These are phyloP conservation scores for Tiliqua scincoides DNA, from an alignment of 2,113 vertebrate species.

Conservation along the genomic window DNA sequence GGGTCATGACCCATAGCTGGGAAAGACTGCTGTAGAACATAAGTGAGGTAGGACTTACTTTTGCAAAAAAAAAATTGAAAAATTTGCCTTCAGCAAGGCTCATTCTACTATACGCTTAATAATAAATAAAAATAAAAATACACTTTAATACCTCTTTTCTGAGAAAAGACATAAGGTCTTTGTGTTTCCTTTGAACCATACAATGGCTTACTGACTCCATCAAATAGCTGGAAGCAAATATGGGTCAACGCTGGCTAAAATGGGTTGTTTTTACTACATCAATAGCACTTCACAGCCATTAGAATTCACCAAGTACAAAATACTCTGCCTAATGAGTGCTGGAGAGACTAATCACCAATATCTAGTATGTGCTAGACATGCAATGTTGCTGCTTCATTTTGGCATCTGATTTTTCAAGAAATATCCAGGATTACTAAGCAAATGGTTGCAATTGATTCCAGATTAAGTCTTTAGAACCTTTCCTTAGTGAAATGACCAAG, in stretches of 20 bases:
- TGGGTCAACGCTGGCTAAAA: neutral
- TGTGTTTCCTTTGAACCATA: neutral
- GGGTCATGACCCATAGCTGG: too few species aligned
- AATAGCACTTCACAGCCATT: neutral
- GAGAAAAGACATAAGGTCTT: neutral
- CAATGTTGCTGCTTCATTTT: neutral
- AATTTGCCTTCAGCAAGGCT: too few species aligned
- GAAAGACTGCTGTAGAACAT: too few species aligned
- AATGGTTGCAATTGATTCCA: neutral
- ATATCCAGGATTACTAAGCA: neutral
- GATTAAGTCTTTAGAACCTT: neutral
- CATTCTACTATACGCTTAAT: too few species aligned
- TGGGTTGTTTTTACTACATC: neutral
- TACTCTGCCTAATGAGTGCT: neutral
- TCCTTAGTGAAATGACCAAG: neutral
- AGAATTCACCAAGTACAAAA: neutral
- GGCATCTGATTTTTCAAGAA: neutral
- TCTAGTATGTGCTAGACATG: neutral
- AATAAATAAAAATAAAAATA: neutral
- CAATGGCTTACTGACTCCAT: neutral
- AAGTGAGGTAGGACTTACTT: too few species aligned
- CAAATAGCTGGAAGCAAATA: neutral
- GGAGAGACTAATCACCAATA: neutral
- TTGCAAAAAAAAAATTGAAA: too few species aligned
- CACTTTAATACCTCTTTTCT: neutral